A percentile compares a stretch with the other conserved stretches of the same genome.
Evolutionary conservation across 2,113 vertebrate genomes (phyloP).

Genomic region (Macquaria australasica): DNA sequence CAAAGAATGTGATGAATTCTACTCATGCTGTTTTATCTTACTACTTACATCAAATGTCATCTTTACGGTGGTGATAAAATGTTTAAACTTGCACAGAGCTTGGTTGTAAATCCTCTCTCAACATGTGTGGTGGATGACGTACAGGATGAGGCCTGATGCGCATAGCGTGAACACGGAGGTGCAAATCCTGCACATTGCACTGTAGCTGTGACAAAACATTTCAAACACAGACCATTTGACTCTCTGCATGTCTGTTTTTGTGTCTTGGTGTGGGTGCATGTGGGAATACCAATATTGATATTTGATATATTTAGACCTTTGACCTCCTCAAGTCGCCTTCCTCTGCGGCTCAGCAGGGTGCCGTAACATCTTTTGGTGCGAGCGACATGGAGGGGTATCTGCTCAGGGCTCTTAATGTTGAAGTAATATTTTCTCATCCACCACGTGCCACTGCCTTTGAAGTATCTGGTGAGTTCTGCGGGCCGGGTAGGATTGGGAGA

Average conservation of each 20-base stretch:
- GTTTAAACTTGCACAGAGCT: conserved; percentile 33
- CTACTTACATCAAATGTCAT: too few relatives aligned
- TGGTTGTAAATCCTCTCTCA: conserved; percentile 53
- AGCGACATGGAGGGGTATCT: conserved; percentile 5
- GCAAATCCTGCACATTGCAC: conserved; percentile 38
- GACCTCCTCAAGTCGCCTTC: conserved; percentile 24
- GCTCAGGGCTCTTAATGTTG: conserved; percentile 29
- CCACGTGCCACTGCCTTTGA: conserved; percentile 55
- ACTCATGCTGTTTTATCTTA: not conserved
- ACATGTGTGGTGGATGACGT: conserved; percentile 27
- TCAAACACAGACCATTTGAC: conserved; percentile 15
- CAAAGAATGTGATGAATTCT: conserved; percentile 37
- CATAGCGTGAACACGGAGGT: not conserved
- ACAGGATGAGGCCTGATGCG: conserved; percentile 24
- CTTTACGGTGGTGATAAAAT: conserved; percentile 45
- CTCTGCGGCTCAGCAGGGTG: conserved; percentile 22
- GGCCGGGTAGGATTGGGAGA: conserved; percentile 19
- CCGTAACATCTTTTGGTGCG: conserved; percentile 4
- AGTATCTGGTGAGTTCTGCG: conserved; percentile 38
- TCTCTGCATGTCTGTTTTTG: conserved; percentile 13
- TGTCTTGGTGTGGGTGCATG: not conserved
- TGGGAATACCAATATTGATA: not conserved
- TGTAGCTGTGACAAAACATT: conserved; percentile 33
- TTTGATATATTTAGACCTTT: conserved; percentile 36
- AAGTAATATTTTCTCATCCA: conserved; percentile 34